Evolutionary conservation across 53 echinoderm and acorn worm genomes (phyloP).

Genomic region (Holothuria scabra): DNA sequence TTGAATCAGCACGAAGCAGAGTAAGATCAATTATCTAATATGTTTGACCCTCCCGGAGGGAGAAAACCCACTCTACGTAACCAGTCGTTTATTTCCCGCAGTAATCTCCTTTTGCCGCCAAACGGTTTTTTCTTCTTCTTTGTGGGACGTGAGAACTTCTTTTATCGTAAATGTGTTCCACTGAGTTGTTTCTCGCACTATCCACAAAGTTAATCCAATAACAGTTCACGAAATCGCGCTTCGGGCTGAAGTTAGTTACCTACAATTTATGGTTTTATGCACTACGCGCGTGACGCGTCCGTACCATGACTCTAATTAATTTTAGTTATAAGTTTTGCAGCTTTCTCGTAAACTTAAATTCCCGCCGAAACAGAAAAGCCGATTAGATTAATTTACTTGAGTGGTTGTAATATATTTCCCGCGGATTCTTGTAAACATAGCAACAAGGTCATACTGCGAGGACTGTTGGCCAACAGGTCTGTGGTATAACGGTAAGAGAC

Average conservation of each 20-base stretch:
- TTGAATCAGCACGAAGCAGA: conserved; percentile 24
- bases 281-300: conserved; percentile 40
- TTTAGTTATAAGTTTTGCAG: conserved; percentile 49
- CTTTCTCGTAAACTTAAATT: conserved; percentile 49
- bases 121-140: conserved; percentile 11
- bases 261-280: conserved; percentile 46
- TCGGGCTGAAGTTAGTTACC: conserved; percentile 46
- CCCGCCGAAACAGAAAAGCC: conserved; percentile 49
- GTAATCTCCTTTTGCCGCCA: conserved; percentile 38
- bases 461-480: conserved; percentile 36
- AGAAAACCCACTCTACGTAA: conserved; percentile 43
- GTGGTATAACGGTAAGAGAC: background rate
- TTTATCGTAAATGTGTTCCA: conserved; percentile 43
- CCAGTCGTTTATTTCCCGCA: conserved; percentile 25
- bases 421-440: conserved; percentile 43
- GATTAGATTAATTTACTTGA: conserved; percentile 53
- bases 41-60: conserved; percentile 45
- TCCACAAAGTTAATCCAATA: conserved; percentile 47
- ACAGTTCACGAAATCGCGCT: conserved; percentile 46
- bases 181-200: conserved; percentile 39
- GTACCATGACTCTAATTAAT: conserved; percentile 46
- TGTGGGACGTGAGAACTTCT: conserved; percentile 41
- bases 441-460: conserved; percentile 31
- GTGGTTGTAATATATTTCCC: conserved; percentile 48
- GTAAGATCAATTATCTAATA: conserved; percentile 43